Evolutionary conservation across 2,113 vertebrate genomes (phyloP), one percentile per base, ranked within the genome.

Genomic region (Mandrillus leucophaeus): DNA sequence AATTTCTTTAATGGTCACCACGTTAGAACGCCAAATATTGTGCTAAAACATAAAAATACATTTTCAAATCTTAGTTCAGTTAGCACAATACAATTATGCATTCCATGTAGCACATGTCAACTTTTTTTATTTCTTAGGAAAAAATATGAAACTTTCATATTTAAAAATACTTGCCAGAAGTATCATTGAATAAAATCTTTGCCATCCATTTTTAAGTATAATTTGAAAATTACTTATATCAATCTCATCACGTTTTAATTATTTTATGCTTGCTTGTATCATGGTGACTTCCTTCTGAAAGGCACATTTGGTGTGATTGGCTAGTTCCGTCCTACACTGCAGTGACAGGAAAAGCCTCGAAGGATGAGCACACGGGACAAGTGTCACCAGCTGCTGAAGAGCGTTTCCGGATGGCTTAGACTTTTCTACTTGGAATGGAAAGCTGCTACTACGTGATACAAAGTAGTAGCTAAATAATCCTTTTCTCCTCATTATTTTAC

Each of bases 21-120:
- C 50, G 14, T 75, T 86, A 83, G 8, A 96, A 72, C 85, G 55
- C 9, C 61, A 98, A 94, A 90, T 76, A 79, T 38, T 57, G 84
- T 81, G 38, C n/a, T 87, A 96, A 91, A 75, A 86, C 27, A 92
- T 59, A 40, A 12, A 86, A 86, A 87, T 22, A 40, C n/a, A 45
- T 95, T 93, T 94, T n/a, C 68, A 85, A 81, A 78, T 84, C 88
- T 87, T 97, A 64, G 83, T 93, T 96, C 75, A 48, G 3, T 93
- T 93, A 93, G 14, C 23, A 95, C 64, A 96, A 38, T 57, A 91
- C 96, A 76, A 93, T 86, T 72, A 72, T 88, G 8, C 32, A 81
- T 85, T 86, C 6, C 43, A 48, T 75, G 73, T 64, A 93, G 86
- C 48, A 82, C 35, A 87, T 20, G 50, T 96, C 68, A 80, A 76